Percentiles rank a stretch among this genome's conserved stretches.
These are phyloP conservation scores for Berghia stephanieae DNA, from an alignment of 1,140 invertebrate species.

Conservation along the genomic window DNA sequence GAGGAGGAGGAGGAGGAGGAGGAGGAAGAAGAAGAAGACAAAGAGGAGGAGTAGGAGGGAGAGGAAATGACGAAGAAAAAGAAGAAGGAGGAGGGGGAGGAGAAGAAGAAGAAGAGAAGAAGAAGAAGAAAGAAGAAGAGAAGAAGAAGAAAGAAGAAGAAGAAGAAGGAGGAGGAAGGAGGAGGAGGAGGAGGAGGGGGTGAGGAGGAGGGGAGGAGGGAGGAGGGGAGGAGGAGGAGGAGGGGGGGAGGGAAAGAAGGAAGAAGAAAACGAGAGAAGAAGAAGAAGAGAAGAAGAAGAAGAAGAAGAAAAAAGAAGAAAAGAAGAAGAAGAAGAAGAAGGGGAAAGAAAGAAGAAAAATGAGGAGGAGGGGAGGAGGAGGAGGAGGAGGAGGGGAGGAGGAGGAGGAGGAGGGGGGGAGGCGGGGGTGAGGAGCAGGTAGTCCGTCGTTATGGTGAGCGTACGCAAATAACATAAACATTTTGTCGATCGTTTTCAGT, in stretches of 20 bases:
- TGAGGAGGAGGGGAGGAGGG: not conserved
- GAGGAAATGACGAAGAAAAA: not conserved
- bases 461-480: no score
- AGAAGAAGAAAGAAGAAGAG: not conserved
- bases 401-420: not conserved
- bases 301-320: not conserved
- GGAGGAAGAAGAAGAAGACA: not conserved
- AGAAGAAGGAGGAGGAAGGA: not conserved
- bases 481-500: no score
- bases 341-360: not conserved
- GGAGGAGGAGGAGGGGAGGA: not conserved
- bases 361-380: not conserved
- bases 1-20: not conserved
- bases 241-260: no score
- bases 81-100: no score
- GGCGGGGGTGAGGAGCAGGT: no score
- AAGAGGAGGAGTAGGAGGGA: not conserved
- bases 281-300: not conserved
- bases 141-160: not conserved
- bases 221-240: not conserved
- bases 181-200: not conserved
- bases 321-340: not conserved
- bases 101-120: not conserved
- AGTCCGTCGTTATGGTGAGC: no score
- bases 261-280: not conserved